These are phyloP conservation scores for Uloborus plumipes DNA, from an alignment of 2,888 invertebrate genomes.

Conservation along the genomic window DNA sequence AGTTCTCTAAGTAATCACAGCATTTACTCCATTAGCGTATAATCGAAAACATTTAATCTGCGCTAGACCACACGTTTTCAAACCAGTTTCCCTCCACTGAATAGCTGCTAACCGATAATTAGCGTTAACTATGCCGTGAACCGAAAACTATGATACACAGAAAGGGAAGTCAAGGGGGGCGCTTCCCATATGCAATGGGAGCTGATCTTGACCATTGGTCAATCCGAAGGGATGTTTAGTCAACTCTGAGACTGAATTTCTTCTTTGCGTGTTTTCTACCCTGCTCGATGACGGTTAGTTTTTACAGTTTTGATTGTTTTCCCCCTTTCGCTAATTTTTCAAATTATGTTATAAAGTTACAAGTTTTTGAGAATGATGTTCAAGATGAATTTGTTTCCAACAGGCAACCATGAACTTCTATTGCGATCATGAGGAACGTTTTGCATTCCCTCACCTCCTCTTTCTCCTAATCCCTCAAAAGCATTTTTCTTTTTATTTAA, in stretches of 20 bases:
- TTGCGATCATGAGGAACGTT: neutral
- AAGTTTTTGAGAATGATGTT: no score
- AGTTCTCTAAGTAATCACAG: constrained; percentile 29
- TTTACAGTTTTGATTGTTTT: no score
- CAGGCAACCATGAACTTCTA: neutral
- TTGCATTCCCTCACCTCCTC: neutral
- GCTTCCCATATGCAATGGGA: neutral
- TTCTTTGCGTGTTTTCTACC: neutral
- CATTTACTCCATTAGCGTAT: constrained; percentile 35
- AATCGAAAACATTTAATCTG: constrained; percentile 47
- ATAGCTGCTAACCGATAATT: constrained; percentile 42
- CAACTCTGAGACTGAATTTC: neutral
- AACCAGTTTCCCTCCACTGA: constrained; percentile 32
- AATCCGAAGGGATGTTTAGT: neutral
- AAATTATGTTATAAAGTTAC: no score
- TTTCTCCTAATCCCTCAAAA: neutral
- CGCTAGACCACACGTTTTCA: constrained; percentile 44
- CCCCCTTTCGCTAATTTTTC: no score
- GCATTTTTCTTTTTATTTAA: neutral
- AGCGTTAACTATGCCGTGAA: constrained; percentile 46
- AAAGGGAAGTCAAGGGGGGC: constrained; percentile 19
- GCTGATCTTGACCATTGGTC: constrained; percentile 11
- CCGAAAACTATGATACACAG: constrained; percentile 4
- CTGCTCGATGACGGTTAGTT: no score
- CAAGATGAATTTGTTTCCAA: no score